These are phyloP conservation scores for Thaumatotibia leucotreta DNA, from an alignment of 1,140 invertebrate genomes.

Conservation along the genomic window DNA sequence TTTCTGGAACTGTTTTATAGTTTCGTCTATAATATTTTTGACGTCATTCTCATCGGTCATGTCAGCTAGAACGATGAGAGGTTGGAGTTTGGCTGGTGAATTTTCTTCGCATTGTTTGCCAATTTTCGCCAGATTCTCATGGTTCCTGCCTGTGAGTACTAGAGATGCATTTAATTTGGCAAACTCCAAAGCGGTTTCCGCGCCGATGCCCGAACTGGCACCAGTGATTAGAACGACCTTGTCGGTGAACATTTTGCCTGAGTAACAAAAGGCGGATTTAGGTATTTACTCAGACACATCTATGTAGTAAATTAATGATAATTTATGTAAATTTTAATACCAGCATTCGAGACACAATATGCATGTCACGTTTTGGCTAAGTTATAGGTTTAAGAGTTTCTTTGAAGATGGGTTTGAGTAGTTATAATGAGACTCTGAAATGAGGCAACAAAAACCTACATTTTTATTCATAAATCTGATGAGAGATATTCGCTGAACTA, in stretches of 20 bases:
- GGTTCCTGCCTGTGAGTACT: conserved; percentile 80
- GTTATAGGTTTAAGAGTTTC: too few species aligned
- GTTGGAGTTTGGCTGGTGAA: conserved; percentile 62
- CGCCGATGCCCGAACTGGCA: conserved; percentile 92
- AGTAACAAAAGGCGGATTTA: conserved; percentile 5
- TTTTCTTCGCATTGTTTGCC: conserved; percentile 78
- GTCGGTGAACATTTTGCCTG: conserved; percentile 76
- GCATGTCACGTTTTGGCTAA: too few species aligned
- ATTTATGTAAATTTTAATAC: too few species aligned
- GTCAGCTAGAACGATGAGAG: conserved; percentile 79
- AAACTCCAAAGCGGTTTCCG: conserved; percentile 86
- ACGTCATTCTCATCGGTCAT: conserved; percentile 81
- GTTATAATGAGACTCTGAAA: too few species aligned
- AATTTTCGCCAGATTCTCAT: conserved; percentile 65
- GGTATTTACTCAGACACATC: too few species aligned
- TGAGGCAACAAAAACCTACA: too few species aligned
- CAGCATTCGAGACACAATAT: too few species aligned
- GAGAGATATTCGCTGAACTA: too few species aligned
- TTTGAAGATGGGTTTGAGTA: too few species aligned
- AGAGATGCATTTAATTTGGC: conserved; percentile 82
- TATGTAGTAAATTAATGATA: too few species aligned
- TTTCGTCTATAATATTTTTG: conserved; percentile 78
- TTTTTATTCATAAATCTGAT: too few species aligned
- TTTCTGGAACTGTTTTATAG: conserved; percentile 78
- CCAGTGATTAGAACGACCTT: conserved; percentile 86